Evolutionary conservation across 2,797 vertebrate species (phyloP).

Genomic region (Sebastes nivosus): DNA sequence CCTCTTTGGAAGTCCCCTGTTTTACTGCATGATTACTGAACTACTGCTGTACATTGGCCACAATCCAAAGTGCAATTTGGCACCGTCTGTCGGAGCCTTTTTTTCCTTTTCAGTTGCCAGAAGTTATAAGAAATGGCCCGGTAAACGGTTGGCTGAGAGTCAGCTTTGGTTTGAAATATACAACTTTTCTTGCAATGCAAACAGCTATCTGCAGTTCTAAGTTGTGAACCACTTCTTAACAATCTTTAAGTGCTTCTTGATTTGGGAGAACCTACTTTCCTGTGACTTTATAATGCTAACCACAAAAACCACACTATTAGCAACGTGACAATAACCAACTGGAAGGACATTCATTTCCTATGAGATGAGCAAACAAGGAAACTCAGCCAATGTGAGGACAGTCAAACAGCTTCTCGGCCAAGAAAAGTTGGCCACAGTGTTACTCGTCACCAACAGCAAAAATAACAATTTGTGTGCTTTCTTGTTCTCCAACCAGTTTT

Average conservation of each 20-base stretch:
- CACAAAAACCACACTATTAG: background rate
- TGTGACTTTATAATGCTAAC: background rate
- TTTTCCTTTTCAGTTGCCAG: slow-evolving; percentile 24
- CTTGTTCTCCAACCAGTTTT: slow-evolving; percentile 5
- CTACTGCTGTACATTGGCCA: slow-evolving; percentile 27
- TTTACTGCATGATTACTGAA: slow-evolving; percentile 30
- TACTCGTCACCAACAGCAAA: slow-evolving; percentile 20
- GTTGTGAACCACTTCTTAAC: background rate
- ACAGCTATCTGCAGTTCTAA: background rate
- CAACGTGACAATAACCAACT: slow-evolving; percentile 1
- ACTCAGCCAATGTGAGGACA: slow-evolving; percentile 27
- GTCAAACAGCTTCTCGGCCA: slow-evolving; percentile 21
- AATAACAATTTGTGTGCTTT: slow-evolving; percentile 18
- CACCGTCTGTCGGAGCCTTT: slow-evolving; percentile 23
- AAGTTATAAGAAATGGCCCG: background rate
- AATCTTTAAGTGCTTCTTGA: background rate
- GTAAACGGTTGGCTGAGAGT: slow-evolving; percentile 26
- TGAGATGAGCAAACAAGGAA: slow-evolving; percentile 24
- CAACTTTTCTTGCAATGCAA: background rate
- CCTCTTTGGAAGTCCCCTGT: slow-evolving; percentile 2
- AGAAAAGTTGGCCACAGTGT: slow-evolving; percentile 29
- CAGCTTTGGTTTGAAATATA: background rate
- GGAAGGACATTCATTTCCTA: slow-evolving; percentile 38
- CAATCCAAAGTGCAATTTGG: slow-evolving; percentile 38
- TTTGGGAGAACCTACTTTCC: background rate